These are phyloP conservation scores for Antheraea pernyi DNA, from an alignment of 1,140 invertebrate species.

Conservation along the genomic window DNA sequence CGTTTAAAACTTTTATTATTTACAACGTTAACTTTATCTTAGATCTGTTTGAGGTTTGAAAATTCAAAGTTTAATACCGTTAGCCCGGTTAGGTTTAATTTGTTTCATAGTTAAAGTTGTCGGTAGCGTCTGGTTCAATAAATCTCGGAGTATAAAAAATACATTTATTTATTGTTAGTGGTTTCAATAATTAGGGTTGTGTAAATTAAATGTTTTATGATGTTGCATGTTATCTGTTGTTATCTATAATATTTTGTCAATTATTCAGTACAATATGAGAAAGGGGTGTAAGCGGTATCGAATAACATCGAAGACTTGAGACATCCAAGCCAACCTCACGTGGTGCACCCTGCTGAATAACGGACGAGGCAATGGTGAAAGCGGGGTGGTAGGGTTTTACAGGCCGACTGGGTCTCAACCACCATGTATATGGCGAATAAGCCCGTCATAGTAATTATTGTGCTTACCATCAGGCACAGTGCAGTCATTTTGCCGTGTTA, in stretches of 20 bases:
- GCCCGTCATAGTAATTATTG: too few species aligned
- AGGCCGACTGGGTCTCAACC: too few species aligned
- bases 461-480: too few species aligned
- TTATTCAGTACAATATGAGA: too few species aligned
- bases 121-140: background rate
- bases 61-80: constrained; percentile 39
- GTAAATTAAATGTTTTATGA: background rate
- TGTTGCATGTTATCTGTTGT: background rate
- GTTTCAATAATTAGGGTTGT: background rate
- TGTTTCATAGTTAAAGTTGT: background rate
- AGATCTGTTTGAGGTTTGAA: constrained; percentile 48
- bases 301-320: too few species aligned
- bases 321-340: too few species aligned
- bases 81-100: constrained; percentile 14
- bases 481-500: too few species aligned
- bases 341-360: too few species aligned
- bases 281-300: too few species aligned
- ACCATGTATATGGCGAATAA: too few species aligned
- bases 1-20: constrained; percentile 74
- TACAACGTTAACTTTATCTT: constrained; percentile 62
- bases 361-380: too few species aligned
- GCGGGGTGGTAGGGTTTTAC: too few species aligned
- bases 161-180: background rate
- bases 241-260: background rate
- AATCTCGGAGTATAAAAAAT: background rate